Evolutionary conservation across 2,113 vertebrate species (phyloP), one percentile per base, ranked within the genome.

Genomic region (Peromyscus californicus): DNA sequence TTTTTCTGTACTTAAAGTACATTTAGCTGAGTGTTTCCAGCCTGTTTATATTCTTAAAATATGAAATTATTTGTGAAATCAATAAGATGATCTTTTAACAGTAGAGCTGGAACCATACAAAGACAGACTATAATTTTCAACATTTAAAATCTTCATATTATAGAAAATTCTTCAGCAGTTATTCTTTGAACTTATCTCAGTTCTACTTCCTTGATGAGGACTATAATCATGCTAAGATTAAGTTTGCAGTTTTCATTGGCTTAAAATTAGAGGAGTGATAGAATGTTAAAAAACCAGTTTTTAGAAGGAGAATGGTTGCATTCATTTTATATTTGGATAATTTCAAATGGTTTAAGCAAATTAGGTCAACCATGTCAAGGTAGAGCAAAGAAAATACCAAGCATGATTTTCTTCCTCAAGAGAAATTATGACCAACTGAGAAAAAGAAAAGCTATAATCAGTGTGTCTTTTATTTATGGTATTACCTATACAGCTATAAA

Each of bases 401-500:
- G 33, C 11, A 63, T 57, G 78, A 85, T 90, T 69, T 96, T 86
- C 92, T 90, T 89, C 83, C 42, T 42, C 59, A 69, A 74, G n/a
- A 24, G 96, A 96, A 93, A 96, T 95, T 96, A 78, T 80, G 83
- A 88, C 75, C 74, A 85, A 85, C 5, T 69, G 57, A 96, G 70
- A 88, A 91, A 97, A 61, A 94, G 59, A 36, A 89, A 92, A 96
- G 78, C 36, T 93, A 54, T 70, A 79, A 96, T 96, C 97, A 96
- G 7, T 5, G 33, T 82, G 70, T 78, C 54, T 94, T 96, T 92
- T 96, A 80, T 82, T 90, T 92, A 93, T 78, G 69, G n/a, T 91
- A 72, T 95, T 79, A 94, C 67, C 86, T 88, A 67, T 75, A 24
- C n/a, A 89, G 69, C 95, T 96, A 91, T 97, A 98, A 98, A 96